These are phyloP conservation scores for Drosophila neocordata DNA, from an alignment of 1,140 invertebrate species.

Conservation along the genomic window DNA sequence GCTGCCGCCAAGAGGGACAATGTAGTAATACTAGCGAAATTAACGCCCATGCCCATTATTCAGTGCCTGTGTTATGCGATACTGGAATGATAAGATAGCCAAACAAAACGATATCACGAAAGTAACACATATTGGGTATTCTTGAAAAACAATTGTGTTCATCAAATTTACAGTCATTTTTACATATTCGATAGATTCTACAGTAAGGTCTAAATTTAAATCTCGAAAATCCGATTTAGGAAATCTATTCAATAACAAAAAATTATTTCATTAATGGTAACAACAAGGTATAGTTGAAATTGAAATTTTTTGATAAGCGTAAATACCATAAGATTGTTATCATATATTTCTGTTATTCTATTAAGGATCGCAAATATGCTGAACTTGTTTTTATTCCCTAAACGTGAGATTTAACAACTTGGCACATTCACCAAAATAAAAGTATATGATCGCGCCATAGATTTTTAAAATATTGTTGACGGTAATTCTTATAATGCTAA, in stretches of 20 bases:
- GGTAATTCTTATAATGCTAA: neutral
- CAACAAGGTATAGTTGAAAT: no score
- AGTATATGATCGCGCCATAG: neutral
- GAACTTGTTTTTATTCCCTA: no score
- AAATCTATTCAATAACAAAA: no score
- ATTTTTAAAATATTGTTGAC: neutral
- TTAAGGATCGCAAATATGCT: no score
- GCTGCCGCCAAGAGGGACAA: slow-evolving; percentile 44
- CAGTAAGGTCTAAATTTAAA: neutral
- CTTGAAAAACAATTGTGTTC: neutral
- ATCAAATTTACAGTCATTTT: no score
- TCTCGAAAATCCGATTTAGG: neutral
- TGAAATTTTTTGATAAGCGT: no score
- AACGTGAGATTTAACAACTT: no score
- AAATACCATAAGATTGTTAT: no score
- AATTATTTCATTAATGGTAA: no score
- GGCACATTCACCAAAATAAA: no score
- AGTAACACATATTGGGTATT: slow-evolving; percentile 27
- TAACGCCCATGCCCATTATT: slow-evolving; percentile 31
- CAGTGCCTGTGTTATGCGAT: slow-evolving; percentile 15
- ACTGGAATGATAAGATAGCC: slow-evolving; percentile 60
- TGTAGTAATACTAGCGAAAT: slow-evolving; percentile 67
- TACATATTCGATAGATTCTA: neutral
- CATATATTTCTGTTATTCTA: no score
- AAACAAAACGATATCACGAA: neutral